Evolutionary conservation across 2,797 vertebrate species (phyloP).

Genomic region (Pseudochaenichthys georgianus): DNA sequence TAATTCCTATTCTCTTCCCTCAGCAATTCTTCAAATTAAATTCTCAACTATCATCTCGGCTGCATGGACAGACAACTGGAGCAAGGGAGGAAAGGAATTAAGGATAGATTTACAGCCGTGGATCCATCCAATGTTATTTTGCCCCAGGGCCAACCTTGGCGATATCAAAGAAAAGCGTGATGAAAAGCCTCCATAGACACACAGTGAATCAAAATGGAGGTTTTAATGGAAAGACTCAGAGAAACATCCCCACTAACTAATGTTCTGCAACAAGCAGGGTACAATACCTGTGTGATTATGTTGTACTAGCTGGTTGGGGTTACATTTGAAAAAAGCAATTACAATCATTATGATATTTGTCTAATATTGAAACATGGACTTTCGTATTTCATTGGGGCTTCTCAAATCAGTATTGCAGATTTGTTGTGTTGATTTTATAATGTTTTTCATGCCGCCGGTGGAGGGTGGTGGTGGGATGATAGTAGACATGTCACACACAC

Average conservation of each 20-base stretch:
- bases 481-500: no score
- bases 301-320: not conserved
- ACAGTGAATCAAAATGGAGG: constrained; percentile 58
- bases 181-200: constrained; percentile 67
- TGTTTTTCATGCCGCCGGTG: no score
- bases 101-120: constrained; percentile 61
- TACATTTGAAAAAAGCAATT: not conserved
- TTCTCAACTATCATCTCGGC: constrained; percentile 74
- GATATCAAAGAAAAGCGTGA: constrained; percentile 66
- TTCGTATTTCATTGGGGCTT: not conserved
- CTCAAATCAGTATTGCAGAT: not conserved
- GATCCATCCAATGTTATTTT: constrained; percentile 60
- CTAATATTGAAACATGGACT: not conserved
- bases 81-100: constrained; percentile 41
- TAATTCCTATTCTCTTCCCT: constrained; percentile 66
- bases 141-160: constrained; percentile 60
- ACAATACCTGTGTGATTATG: constrained; percentile 4
- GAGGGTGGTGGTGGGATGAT: no score
- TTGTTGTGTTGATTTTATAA: no score
- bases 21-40: constrained; percentile 73
- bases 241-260: constrained; percentile 27
- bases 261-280: constrained; percentile 32
- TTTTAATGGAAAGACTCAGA: constrained; percentile 39
- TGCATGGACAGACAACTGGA: constrained; percentile 49
- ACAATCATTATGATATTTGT: not conserved